Percentiles rank a stretch among this genome's conserved stretches.
phyloP scores from a whole-genome alignment of 2,888 invertebrate genomes.

The Nomada fucata region DNA sequence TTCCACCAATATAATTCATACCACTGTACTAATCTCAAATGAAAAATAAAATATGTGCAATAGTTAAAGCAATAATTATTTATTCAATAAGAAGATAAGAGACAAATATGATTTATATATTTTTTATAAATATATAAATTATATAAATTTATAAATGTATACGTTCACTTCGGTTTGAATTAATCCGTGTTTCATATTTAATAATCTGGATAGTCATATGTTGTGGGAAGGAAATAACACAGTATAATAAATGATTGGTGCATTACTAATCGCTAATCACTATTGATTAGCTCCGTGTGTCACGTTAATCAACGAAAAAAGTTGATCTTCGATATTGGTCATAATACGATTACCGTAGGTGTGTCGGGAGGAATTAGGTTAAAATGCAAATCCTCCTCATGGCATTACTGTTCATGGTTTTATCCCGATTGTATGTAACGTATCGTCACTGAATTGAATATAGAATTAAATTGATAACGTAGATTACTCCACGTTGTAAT shows the following conservation, averaged over 20 bases:
- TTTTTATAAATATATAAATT: too few species aligned
- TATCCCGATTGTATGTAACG: conserved; percentile 43
- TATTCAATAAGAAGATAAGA: too few species aligned
- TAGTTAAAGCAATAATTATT: too few species aligned
- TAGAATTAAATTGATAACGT: conserved; percentile 48
- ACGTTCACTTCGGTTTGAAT: too few species aligned
- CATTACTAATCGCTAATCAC: neutral
- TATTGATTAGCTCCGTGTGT: neutral
- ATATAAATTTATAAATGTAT: too few species aligned
- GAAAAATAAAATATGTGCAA: too few species aligned
- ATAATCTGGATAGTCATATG: too few species aligned
- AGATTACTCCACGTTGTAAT: conserved; percentile 37
- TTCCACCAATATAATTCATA: too few species aligned
- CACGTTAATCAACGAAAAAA: conserved; percentile 12
- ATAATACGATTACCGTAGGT: conserved; percentile 30
- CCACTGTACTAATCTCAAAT: too few species aligned
- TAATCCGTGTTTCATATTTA: too few species aligned
- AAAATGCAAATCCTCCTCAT: conserved; percentile 40
- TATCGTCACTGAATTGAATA: conserved; percentile 39
- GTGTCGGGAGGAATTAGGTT: conserved; percentile 11
- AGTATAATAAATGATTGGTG: neutral
- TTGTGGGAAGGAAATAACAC: neutral
- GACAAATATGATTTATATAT: too few species aligned
- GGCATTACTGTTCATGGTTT: conserved; percentile 36
- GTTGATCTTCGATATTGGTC: conserved; percentile 34